Base-by-base conservation (phyloP, 2,888 invertebrate species). In the Synergus umbraculus region DNA sequence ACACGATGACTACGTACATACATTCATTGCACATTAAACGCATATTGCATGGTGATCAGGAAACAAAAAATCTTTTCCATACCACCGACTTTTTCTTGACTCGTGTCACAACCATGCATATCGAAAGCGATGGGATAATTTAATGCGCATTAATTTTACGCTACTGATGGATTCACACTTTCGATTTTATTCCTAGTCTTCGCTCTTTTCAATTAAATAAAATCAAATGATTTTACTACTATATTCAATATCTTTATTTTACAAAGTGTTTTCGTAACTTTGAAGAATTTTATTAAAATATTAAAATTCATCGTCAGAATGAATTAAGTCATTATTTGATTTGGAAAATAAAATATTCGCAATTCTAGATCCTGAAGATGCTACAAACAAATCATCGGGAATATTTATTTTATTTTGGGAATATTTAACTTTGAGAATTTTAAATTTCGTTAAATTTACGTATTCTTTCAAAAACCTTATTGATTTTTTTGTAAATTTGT, bases 1-100 rank as follows among this genome's bases (percentile, higher is more conserved):
- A 73, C 37, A 29, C 49, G 69, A 69, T 49, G 69, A 69, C 49
- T 69, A 46, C 37, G 69, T 49, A 49, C 37, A 29, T n/a, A 58
- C 73, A 73, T 73, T 73, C 54, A 54, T 54, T 73, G 69, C 49
- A 73, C 69, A 49, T 73, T 73, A 73, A 58, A 37, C 49, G 54
- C 54, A 49, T 54, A 73, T 73, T 73, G 49, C 73, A 41, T 73
- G 73, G 54, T 73, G 54, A 54, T 54, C 44, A 29, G 37, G 29
- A 37, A 54, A 54, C n/a, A 73, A 73, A 73, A 73, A 73, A 54
- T 54, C 54, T 54, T 63, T 63, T n/a, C 29, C 41, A 54, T 41
- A 54, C 54, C 49, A 54, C n/a, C 54, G 46, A 67, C 46, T 58
- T 73, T 54, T 73, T 49, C 29, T 49, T 49, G 15, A 54, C 54